A percentile compares a stretch with the other conserved stretches of the same genome.
Evolutionary conservation across 2,797 vertebrate species (phyloP).

Genomic region (Mergus octosetaceus): DNA sequence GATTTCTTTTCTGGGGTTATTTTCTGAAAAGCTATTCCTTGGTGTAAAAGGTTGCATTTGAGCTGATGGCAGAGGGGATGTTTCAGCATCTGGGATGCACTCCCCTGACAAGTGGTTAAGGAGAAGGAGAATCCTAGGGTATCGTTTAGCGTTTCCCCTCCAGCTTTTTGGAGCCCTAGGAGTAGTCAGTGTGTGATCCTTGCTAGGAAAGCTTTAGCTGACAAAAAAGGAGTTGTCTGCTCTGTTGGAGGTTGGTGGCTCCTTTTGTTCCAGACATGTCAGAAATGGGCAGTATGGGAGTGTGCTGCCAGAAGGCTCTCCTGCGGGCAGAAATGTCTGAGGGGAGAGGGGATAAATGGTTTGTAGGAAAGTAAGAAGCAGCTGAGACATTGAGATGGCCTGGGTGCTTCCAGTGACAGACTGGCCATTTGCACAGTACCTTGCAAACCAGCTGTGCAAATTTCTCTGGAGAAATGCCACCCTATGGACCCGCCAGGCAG

Average conservation of each 20-base stretch:
- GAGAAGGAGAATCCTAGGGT: background rate
- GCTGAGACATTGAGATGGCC: background rate
- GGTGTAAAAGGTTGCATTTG: background rate
- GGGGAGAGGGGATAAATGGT: background rate
- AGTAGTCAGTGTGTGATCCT: background rate
- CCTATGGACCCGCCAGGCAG: background rate
- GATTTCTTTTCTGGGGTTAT: background rate
- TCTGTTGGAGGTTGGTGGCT: background rate
- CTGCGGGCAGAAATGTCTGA: accelerated
- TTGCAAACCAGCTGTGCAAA: background rate
- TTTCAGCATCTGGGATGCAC: accelerated
- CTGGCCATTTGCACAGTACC: too few relatives aligned
- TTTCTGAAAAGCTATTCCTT: background rate
- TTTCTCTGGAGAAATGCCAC: background rate
- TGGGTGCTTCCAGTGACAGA: background rate
- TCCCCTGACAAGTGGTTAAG: accelerated
- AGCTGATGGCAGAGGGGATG: accelerated
- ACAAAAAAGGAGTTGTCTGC: background rate
- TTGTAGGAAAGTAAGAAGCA: background rate
- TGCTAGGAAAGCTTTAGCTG: background rate
- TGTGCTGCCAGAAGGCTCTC: background rate
- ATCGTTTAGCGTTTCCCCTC: background rate
- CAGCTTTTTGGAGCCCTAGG: background rate
- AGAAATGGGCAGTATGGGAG: background rate
- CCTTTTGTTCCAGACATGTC: background rate